These are phyloP conservation scores for Sebastes hubbsi DNA, from an alignment of 2,797 vertebrate genomes.

Conservation along the genomic window DNA sequence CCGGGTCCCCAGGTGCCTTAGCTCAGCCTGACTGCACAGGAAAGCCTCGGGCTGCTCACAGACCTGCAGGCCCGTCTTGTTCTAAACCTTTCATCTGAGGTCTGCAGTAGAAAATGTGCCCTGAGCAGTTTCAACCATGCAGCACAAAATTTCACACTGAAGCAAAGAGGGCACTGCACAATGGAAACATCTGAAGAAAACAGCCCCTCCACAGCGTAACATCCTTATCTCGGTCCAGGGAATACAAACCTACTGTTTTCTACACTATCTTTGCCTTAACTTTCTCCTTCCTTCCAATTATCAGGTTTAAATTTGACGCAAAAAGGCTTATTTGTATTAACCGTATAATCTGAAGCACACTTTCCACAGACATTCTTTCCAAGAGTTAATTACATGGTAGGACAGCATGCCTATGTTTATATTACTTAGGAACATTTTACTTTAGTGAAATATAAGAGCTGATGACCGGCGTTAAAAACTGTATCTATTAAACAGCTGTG, in stretches of 20 bases:
- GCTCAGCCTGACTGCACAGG: conserved; percentile 59
- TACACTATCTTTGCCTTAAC: background rate
- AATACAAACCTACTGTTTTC: conserved; percentile 1
- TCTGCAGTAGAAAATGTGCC: conserved; percentile 48
- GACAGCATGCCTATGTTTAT: background rate
- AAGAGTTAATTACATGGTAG: background rate
- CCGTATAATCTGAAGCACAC: conserved; percentile 4
- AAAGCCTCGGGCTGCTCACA: conserved; percentile 64
- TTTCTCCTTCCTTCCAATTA: background rate
- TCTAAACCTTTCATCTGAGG: conserved; percentile 69
- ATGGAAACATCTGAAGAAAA: conserved; percentile 14
- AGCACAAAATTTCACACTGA: conserved; percentile 34
- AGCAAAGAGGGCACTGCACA: conserved; percentile 3
- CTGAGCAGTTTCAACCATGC: conserved; percentile 44
- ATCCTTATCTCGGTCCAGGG: conserved; percentile 9
- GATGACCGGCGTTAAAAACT: conserved; percentile 14
- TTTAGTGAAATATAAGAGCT: background rate
- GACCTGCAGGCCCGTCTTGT: conserved; percentile 63
- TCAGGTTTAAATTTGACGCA: background rate
- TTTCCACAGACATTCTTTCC: background rate
- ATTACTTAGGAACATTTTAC: background rate
- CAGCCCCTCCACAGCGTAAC: background rate
- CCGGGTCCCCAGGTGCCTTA: conserved; percentile 54
- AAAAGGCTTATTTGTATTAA: conserved; percentile 1
- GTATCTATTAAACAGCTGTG: background rate